A percentile compares a stretch with the other conserved stretches of the same genome.
phyloP scores from a whole-genome alignment of 2,113 vertebrate genomes.

The Pteruthius melanotis region DNA sequence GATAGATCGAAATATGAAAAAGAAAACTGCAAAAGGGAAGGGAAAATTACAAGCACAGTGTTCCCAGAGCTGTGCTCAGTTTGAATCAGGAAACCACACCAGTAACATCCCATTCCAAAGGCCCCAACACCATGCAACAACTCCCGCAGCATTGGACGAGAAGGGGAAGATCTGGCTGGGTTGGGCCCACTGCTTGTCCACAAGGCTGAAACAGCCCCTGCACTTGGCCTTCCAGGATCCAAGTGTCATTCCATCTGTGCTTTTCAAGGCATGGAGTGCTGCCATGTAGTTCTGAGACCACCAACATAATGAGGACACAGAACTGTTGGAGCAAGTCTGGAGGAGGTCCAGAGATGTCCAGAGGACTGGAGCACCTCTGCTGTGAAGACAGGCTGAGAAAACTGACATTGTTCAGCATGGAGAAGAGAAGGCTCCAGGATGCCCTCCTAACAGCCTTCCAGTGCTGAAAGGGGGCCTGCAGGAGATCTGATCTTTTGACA shows the following conservation, averaged over 20 bases:
- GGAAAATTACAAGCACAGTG: neutral
- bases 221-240: neutral
- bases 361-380: neutral
- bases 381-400: neutral
- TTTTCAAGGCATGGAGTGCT: neutral
- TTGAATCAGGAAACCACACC: neutral
- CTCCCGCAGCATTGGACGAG: fast-evolving
- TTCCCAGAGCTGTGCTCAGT: neutral
- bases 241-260: neutral
- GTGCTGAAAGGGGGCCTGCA: neutral
- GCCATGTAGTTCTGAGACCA: neutral
- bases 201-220: neutral
- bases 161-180: neutral
- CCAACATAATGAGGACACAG: no score
- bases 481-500: neutral
- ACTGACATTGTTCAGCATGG: neutral
- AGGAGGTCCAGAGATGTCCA: neutral
- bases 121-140: neutral
- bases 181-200: neutral
- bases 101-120: neutral
- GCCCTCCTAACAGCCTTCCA: neutral
- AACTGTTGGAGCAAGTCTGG: neutral
- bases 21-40: neutral
- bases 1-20: neutral
- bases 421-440: neutral